These are phyloP conservation scores for Drosophila eohydei DNA, from an alignment of 2,888 invertebrate genomes.

Conservation along the genomic window DNA sequence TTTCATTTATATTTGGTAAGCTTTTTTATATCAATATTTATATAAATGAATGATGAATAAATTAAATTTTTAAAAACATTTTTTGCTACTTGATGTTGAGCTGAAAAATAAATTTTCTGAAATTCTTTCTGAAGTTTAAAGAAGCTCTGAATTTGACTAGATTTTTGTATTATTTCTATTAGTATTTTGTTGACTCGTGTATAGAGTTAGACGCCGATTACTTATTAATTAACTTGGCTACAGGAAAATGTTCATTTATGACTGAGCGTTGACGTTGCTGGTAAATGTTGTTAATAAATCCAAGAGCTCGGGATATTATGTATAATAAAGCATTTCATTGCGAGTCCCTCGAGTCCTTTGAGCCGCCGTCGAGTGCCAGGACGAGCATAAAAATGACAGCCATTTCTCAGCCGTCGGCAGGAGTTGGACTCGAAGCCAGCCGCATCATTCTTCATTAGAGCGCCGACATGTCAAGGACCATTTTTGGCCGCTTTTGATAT, in stretches of 20 bases:
- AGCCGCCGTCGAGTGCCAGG: constrained; percentile 18
- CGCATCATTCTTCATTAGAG: constrained; percentile 75
- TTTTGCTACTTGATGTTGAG: too few species aligned
- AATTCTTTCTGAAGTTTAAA: neutral
- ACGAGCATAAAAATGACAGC: constrained; percentile 35
- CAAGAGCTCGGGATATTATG: constrained; percentile 38
- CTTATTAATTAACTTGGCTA: neutral
- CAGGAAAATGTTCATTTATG: neutral
- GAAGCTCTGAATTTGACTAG: too few species aligned
- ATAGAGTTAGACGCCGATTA: neutral
- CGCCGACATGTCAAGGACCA: constrained; percentile 68
- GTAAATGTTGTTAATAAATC: constrained; percentile 32
- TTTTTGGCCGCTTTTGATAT: constrained; percentile 43
- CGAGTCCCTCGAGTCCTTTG: constrained; percentile 52
- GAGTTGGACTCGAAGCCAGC: constrained; percentile 12
- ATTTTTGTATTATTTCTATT: too few species aligned
- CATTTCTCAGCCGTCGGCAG: constrained; percentile 32
- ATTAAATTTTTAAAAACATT: too few species aligned
- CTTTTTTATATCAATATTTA: too few species aligned
- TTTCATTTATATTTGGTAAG: too few species aligned
- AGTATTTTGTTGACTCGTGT: neutral
- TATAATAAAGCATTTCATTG: constrained; percentile 56
- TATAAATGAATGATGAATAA: too few species aligned
- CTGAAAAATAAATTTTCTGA: neutral
- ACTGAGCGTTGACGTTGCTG: constrained; percentile 1